Evolutionary conservation across 2,797 vertebrate species (phyloP).

Genomic region (Melanotaenia boesemani): DNA sequence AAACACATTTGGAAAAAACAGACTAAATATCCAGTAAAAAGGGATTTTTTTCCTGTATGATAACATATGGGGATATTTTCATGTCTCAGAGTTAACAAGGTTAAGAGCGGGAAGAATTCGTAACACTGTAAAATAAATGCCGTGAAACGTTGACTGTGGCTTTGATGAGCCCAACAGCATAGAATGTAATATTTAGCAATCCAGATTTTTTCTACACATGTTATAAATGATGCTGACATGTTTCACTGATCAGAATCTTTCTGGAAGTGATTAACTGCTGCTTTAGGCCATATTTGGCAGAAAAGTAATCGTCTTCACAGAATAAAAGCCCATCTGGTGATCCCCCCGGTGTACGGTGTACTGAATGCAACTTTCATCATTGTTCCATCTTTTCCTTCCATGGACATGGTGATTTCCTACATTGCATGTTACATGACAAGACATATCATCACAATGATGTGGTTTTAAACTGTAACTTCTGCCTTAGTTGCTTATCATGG

Average conservation of each 20-base stretch:
- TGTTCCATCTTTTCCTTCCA: constrained; percentile 1
- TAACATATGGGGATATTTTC: constrained; percentile 10
- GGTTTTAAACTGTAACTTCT: constrained; percentile 6
- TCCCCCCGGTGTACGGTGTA: background rate
- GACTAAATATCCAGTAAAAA: constrained; percentile 3
- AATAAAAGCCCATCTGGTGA: constrained; percentile 19
- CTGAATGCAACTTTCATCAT: background rate
- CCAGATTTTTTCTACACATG: constrained; percentile 46
- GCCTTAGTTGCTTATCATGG: background rate
- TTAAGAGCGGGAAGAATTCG: background rate
- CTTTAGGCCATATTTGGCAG: background rate
- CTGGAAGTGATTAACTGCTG: constrained; percentile 59
- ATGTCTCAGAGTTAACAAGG: constrained; percentile 12
- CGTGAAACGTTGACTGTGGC: constrained; percentile 12
- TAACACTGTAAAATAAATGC: constrained; percentile 6
- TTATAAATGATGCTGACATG: constrained; percentile 30
- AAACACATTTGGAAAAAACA: background rate
- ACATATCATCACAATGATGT: background rate
- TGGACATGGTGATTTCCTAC: background rate
- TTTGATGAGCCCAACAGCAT: constrained; percentile 45
- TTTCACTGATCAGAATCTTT: constrained; percentile 36
- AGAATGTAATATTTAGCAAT: constrained; percentile 62
- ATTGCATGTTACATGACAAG: background rate
- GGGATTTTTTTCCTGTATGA: background rate
- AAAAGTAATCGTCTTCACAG: constrained; percentile 5